A percentile compares a stretch with the other conserved stretches of the same genome.
These are phyloP conservation scores for Scortum barcoo DNA, from an alignment of 2,113 vertebrate species.

Conservation along the genomic window DNA sequence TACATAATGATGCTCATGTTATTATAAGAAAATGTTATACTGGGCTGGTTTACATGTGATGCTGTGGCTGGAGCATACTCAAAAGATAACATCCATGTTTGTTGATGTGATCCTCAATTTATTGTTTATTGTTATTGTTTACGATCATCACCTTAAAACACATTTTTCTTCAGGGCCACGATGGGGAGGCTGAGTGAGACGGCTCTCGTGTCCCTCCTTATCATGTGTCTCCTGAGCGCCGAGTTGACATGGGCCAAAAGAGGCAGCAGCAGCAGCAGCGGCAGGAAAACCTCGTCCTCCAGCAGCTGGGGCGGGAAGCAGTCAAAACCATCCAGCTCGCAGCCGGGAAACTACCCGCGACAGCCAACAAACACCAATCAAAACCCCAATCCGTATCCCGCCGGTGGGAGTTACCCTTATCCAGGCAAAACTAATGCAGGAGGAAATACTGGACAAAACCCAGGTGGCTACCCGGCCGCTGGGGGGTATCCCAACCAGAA, in stretches of 20 bases:
- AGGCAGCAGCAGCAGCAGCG: conserved; percentile 31
- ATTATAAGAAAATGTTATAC: not conserved
- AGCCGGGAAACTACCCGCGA: conserved; percentile 67
- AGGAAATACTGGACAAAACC: conserved; percentile 66
- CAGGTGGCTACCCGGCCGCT: conserved; percentile 32
- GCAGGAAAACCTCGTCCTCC: conserved; percentile 49
- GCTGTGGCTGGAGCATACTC: too few species aligned
- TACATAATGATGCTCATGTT: not conserved
- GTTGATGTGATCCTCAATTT: too few species aligned
- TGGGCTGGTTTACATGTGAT: not conserved
- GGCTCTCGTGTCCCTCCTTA: conserved; percentile 56
- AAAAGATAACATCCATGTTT: too few species aligned
- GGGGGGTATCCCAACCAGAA: conserved; percentile 70
- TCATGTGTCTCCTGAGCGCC: conserved; percentile 66
- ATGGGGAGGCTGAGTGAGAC: conserved; percentile 66
- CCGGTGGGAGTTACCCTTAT: conserved; percentile 74
- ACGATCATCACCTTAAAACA: not conserved
- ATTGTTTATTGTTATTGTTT: too few species aligned
- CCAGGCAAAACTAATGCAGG: conserved; percentile 68
- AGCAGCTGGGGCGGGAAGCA: conserved; percentile 54
- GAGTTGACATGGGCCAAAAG: conserved; percentile 68
- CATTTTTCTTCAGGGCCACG: conserved; percentile 56
- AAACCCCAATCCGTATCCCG: conserved; percentile 75
- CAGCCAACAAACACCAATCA: conserved; percentile 67
- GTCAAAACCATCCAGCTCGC: conserved; percentile 69